These are phyloP conservation scores for Drosophila mimetica DNA, from an alignment of 2,888 invertebrate genomes.

Conservation along the genomic window DNA sequence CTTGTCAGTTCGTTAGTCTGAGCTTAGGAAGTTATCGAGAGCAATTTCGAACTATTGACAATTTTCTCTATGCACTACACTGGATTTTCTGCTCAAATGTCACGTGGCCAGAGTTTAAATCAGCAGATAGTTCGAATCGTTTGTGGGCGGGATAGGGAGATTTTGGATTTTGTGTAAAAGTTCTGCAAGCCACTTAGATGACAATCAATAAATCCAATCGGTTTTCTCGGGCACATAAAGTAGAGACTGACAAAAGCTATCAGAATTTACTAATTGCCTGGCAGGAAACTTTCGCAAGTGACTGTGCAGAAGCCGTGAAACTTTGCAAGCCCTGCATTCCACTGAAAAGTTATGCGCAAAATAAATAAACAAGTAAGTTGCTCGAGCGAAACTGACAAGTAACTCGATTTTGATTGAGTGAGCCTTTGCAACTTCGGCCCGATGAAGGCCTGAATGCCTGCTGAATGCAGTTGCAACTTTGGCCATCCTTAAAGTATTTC, in stretches of 20 bases:
- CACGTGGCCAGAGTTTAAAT: conserved; percentile 14
- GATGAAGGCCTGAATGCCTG: no score
- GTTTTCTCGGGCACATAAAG: conserved; percentile 1
- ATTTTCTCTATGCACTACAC: neutral
- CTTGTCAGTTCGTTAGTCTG: conserved; percentile 14
- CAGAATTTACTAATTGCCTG: conserved; percentile 46
- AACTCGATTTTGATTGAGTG: conserved; percentile 40
- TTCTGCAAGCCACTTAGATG: conserved; percentile 26
- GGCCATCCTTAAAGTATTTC: conserved; percentile 1
- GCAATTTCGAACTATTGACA: conserved; percentile 4
- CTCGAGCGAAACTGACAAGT: conserved; percentile 27
- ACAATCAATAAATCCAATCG: conserved; percentile 44
- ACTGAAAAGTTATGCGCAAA: conserved; percentile 32
- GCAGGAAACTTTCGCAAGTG: conserved; percentile 29
- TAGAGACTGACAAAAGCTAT: conserved; percentile 39
- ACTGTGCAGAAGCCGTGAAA: conserved; percentile 19
- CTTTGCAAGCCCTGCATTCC: conserved; percentile 4
- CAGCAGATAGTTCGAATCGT: conserved; percentile 1
- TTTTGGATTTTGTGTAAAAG: conserved; percentile 7
- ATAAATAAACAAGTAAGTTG: conserved; percentile 37
- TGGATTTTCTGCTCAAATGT: neutral
- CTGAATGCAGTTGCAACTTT: conserved; percentile 28
- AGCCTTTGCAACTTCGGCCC: conserved; percentile 9
- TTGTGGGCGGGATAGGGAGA: neutral
- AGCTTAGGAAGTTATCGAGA: conserved; percentile 13